These are phyloP conservation scores for Lepidochitona cinerea DNA, from an alignment of 2,888 invertebrate species.

Conservation along the genomic window DNA sequence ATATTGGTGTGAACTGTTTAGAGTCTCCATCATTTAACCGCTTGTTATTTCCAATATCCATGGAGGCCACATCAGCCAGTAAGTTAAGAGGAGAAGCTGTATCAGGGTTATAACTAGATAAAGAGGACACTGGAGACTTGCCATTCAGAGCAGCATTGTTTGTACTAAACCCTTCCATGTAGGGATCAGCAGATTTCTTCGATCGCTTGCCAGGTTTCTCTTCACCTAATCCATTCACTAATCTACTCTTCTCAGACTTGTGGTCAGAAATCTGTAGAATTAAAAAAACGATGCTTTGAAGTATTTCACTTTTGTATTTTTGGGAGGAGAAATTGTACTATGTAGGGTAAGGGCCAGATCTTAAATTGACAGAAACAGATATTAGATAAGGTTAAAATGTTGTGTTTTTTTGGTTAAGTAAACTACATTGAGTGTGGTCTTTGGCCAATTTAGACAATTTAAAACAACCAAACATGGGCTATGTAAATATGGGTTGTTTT, in stretches of 20 bases:
- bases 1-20: conserved; percentile 37
- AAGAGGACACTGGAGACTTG: conserved; percentile 29
- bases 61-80: conserved; percentile 80
- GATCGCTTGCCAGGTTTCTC: conserved; percentile 44
- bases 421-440: too few species aligned
- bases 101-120: conserved; percentile 46
- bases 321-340: too few species aligned
- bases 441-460: too few species aligned
- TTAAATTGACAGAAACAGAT: too few species aligned
- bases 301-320: too few species aligned
- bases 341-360: too few species aligned
- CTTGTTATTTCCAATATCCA: conserved; percentile 67
- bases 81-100: conserved; percentile 75
- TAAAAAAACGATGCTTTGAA: too few species aligned
- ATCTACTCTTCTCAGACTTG: conserved; percentile 47
- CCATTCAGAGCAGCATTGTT: conserved; percentile 32
- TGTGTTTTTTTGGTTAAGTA: too few species aligned
- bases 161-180: conserved; percentile 1
- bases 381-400: too few species aligned
- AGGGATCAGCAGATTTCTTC: conserved; percentile 17
- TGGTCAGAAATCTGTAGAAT: conserved; percentile 24
- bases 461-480: too few species aligned
- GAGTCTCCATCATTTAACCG: conserved; percentile 41
- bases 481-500: too few species aligned
- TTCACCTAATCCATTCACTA: conserved; percentile 65